Conservation (phyloP, 1,140 invertebrate genomes). For the Dinoponera quadriceps region DNA sequence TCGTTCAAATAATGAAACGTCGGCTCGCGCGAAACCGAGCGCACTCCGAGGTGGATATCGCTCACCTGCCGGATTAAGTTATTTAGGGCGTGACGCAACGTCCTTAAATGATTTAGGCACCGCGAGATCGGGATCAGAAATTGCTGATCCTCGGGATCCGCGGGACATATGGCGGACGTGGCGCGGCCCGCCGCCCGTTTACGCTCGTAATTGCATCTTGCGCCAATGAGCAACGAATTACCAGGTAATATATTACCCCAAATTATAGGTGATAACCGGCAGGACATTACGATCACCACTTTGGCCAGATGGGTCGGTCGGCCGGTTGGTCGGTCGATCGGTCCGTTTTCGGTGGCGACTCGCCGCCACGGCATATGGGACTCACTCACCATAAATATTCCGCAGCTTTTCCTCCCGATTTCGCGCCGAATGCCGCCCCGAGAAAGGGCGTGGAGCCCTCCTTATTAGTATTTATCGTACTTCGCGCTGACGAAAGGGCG, state of each 20-base stretch:
- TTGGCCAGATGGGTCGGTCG: slow-evolving; percentile 83
- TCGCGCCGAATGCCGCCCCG: slow-evolving; percentile 1
- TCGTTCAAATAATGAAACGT: slow-evolving; percentile 2
- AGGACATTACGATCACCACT: slow-evolving; percentile 84
- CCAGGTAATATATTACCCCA: slow-evolving; percentile 85
- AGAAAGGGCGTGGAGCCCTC: neutral
- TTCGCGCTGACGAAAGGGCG: neutral
- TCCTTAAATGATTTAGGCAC: slow-evolving; percentile 73
- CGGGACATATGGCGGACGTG: slow-evolving; percentile 82
- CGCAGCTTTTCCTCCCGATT: slow-evolving; percentile 58
- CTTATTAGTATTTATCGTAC: slow-evolving; percentile 37
- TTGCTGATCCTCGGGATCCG: slow-evolving; percentile 58
- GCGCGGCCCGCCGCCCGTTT: slow-evolving; percentile 58
- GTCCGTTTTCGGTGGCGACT: slow-evolving; percentile 78
- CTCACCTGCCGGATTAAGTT: slow-evolving; percentile 72
- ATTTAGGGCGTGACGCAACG: slow-evolving; percentile 62
- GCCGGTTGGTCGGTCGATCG: slow-evolving; percentile 35
- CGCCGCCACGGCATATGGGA: slow-evolving; percentile 78
- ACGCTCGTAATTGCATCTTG: slow-evolving; percentile 84
- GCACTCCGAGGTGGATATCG: slow-evolving; percentile 17
- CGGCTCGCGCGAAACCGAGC: slow-evolving; percentile 25
- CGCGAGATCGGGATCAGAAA: slow-evolving; percentile 72
- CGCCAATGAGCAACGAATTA: slow-evolving; percentile 84
- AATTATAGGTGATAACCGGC: slow-evolving; percentile 85
- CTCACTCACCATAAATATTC: slow-evolving; percentile 81